phyloP scores from a whole-genome alignment of 2,797 vertebrate genomes.

The Tenualosa ilisha region DNA sequence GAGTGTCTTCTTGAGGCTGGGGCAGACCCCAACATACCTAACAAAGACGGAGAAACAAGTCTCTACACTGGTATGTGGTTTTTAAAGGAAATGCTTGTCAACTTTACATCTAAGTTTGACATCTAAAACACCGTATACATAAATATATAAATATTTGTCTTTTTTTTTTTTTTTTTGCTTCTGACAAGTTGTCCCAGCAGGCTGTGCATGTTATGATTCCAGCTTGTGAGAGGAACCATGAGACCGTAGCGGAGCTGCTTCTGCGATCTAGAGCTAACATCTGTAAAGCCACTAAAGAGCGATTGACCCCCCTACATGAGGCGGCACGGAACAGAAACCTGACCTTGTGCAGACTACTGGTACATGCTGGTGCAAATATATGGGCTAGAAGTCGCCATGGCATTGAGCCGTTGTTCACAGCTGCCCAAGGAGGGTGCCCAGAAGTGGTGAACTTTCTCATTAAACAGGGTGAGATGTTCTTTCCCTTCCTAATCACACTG shows the following conservation, averaged over 20 bases:
- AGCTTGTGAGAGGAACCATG: constrained; percentile 71
- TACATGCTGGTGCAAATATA: constrained; percentile 77
- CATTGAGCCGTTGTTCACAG: constrained; percentile 80
- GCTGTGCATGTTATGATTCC: constrained; percentile 17
- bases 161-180: not conserved
- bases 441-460: constrained; percentile 77
- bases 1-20: constrained; percentile 74
- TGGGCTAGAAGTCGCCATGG: constrained; percentile 76
- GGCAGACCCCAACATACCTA: constrained; percentile 81
- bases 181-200: not conserved
- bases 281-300: constrained; percentile 76
- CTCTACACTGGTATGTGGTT: constrained; percentile 78
- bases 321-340: constrained; percentile 77
- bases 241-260: constrained; percentile 59
- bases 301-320: constrained; percentile 81
- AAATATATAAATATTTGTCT: too few species aligned
- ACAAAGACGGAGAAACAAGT: constrained; percentile 78
- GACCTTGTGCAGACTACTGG: constrained; percentile 76
- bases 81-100: not conserved
- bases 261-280: constrained; percentile 72
- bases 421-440: constrained; percentile 80
- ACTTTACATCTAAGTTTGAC: not conserved
- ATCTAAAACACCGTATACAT: not conserved
- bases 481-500: too few species aligned
- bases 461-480: constrained; percentile 71